A percentile compares a stretch with the other conserved stretches of the same genome.
Conservation (phyloP, 2,888 invertebrate genomes). For the Hydroisotoma schaefferi region DNA sequence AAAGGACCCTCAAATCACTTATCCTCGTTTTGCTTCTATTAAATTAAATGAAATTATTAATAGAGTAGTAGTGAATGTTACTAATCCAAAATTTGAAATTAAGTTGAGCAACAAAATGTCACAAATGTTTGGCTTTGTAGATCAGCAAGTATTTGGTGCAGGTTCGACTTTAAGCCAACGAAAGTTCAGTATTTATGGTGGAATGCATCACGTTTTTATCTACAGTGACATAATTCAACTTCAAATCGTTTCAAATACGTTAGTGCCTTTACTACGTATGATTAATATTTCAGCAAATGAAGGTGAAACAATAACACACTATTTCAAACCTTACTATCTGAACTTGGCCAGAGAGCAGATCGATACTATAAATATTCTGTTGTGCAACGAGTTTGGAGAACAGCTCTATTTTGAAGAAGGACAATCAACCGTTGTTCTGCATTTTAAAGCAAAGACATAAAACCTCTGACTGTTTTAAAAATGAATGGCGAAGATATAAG, state of each 20-base stretch:
- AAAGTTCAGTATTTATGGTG: background rate
- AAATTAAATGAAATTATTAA: background rate
- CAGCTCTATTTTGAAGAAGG: constrained; percentile 5
- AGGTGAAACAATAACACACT: background rate
- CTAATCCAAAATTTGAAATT: background rate
- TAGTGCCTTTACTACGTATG: constrained; percentile 12
- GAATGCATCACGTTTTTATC: constrained; percentile 13
- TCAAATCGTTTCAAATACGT: constrained; percentile 2
- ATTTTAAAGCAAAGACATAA: background rate
- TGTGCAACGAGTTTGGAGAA: constrained; percentile 18
- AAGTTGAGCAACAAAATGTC: background rate
- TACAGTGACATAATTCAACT: constrained; percentile 13
- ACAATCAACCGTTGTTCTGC: constrained; percentile 1
- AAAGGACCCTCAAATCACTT: too few relatives aligned
- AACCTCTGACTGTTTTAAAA: too few relatives aligned
- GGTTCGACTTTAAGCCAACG: background rate
- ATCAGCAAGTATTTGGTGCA: background rate
- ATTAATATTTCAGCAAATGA: constrained; percentile 8
- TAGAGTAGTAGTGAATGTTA: background rate
- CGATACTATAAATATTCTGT: constrained; percentile 4
- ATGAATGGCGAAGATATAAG: background rate
- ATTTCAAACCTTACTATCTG: constrained; percentile 5
- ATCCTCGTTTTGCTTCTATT: too few relatives aligned
- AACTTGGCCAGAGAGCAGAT: background rate
- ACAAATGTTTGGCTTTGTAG: background rate